These are phyloP conservation scores for Henricia sp. DNA, from an alignment of 53 echinoderm and acorn worm species.

Conservation along the genomic window DNA sequence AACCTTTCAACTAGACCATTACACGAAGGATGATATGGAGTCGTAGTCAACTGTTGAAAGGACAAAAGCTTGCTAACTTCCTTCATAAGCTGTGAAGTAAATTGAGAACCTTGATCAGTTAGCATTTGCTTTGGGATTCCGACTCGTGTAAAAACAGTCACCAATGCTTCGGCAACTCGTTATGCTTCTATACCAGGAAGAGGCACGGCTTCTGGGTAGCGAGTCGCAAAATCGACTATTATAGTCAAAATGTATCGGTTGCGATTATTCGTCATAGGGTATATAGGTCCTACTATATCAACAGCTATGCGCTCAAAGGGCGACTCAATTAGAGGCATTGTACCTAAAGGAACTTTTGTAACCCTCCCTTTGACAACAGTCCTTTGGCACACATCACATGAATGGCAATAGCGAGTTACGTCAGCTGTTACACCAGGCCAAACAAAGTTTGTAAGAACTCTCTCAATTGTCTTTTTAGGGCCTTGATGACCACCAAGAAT, in stretches of 20 bases:
- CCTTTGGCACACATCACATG: too few species aligned
- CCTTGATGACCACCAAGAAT: conserved; percentile 57
- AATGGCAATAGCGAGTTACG: conserved; percentile 12
- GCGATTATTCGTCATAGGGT: conserved; percentile 35
- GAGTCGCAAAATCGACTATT: conserved; percentile 64
- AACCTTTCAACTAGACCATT: too few species aligned
- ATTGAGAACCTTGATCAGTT: too few species aligned
- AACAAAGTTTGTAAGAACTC: conserved; percentile 27
- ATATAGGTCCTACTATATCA: conserved; percentile 62
- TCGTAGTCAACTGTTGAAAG: conserved; percentile 10
- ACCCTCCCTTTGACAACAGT: conserved; percentile 58
- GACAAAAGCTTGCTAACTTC: conserved; percentile 52
- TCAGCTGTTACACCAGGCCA: conserved; percentile 67
- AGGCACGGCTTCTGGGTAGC: conserved; percentile 32
- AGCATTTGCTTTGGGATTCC: conserved; percentile 43
- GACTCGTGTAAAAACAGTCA: conserved; percentile 46
- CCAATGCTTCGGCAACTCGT: conserved; percentile 54
- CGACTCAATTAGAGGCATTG: too few species aligned
- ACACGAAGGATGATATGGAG: too few species aligned
- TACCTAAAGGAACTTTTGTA: too few species aligned
- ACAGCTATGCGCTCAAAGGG: too few species aligned
- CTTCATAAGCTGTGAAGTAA: conserved; percentile 54
- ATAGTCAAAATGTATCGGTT: conserved; percentile 56
- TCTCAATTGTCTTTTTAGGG: too few species aligned
- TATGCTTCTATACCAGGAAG: conserved; percentile 54